A percentile compares a stretch with the other conserved stretches of the same genome.
phyloP scores from a whole-genome alignment of 2,888 invertebrate genomes.

The Ptilodon capucinus region DNA sequence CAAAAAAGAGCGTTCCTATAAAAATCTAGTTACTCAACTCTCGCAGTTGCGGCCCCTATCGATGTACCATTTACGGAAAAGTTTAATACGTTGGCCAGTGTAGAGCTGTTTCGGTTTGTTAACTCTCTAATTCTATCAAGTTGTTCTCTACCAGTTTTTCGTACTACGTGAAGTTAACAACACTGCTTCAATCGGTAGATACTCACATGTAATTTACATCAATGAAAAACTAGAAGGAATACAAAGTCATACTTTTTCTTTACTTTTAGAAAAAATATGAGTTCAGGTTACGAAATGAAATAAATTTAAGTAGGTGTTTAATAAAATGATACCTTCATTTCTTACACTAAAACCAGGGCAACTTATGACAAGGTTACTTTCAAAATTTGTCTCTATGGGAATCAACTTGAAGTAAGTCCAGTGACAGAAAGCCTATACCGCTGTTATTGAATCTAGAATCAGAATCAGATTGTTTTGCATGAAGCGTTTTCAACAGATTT shows the following conservation, averaged over 20 bases:
- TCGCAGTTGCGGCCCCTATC: slow-evolving; percentile 11
- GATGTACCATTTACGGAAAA: slow-evolving; percentile 33
- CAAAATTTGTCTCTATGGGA: too few relatives aligned
- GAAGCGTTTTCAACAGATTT: background rate
- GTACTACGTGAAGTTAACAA: slow-evolving; percentile 35
- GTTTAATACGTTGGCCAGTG: slow-evolving; percentile 43
- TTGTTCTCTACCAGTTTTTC: slow-evolving; percentile 43
- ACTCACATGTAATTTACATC: slow-evolving; percentile 24
- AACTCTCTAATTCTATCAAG: slow-evolving; percentile 54
- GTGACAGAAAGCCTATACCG: too few relatives aligned
- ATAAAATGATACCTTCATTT: too few relatives aligned
- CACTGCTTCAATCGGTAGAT: slow-evolving; percentile 33
- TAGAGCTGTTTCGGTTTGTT: slow-evolving; percentile 45
- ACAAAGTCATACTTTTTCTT: background rate
- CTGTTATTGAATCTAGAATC: too few relatives aligned
- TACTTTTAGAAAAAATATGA: too few relatives aligned
- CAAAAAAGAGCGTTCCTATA: background rate
- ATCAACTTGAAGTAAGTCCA: too few relatives aligned
- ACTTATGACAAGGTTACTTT: too few relatives aligned
- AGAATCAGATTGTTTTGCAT: too few relatives aligned
- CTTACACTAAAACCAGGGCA: too few relatives aligned
- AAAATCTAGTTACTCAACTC: slow-evolving; percentile 10
- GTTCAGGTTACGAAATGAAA: too few relatives aligned
- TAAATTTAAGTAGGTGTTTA: too few relatives aligned
- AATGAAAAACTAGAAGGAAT: slow-evolving; percentile 12